phyloP scores from a whole-genome alignment of 2,888 invertebrate genomes.

The Macrophya annulata region DNA sequence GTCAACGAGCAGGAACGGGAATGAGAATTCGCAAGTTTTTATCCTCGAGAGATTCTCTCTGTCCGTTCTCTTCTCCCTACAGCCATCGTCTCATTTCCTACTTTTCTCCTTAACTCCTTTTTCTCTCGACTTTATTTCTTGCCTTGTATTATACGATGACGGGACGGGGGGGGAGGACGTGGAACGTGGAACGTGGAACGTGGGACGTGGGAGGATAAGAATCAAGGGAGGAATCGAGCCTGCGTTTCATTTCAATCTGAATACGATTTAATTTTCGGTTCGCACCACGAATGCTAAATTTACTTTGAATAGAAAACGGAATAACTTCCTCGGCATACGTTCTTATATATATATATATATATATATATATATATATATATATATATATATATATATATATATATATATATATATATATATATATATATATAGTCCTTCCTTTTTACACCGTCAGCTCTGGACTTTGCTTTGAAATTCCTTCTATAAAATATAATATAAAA shows the following conservation, averaged over 20 bases:
- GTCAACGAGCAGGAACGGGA: slow-evolving; percentile 59
- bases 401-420: no score
- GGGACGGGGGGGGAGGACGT: neutral
- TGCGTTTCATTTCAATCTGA: slow-evolving; percentile 60
- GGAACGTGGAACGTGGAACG: no score
- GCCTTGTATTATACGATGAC: neutral
- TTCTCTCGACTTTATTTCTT: slow-evolving; percentile 38
- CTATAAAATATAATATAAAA: neutral
- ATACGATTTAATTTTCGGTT: slow-evolving; percentile 63
- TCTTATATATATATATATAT: no score
- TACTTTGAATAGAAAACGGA: slow-evolving; percentile 54
- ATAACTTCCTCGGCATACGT: slow-evolving; percentile 23
- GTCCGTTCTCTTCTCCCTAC: slow-evolving; percentile 7
- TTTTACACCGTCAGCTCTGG: slow-evolving; percentile 34
- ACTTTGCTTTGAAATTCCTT: neutral
- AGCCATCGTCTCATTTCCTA: slow-evolving; percentile 11
- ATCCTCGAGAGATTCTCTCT: slow-evolving; percentile 33
- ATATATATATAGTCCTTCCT: slow-evolving; percentile 38
- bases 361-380: no score
- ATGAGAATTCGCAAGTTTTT: slow-evolving; percentile 54
- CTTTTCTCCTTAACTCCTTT: slow-evolving; percentile 28
- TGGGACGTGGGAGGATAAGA: neutral
- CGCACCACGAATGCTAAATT: slow-evolving; percentile 58
- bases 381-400: no score
- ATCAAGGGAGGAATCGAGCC: neutral